Conservation (phyloP, 2,797 vertebrate genomes). For the Cetoscarus ocellatus region DNA sequence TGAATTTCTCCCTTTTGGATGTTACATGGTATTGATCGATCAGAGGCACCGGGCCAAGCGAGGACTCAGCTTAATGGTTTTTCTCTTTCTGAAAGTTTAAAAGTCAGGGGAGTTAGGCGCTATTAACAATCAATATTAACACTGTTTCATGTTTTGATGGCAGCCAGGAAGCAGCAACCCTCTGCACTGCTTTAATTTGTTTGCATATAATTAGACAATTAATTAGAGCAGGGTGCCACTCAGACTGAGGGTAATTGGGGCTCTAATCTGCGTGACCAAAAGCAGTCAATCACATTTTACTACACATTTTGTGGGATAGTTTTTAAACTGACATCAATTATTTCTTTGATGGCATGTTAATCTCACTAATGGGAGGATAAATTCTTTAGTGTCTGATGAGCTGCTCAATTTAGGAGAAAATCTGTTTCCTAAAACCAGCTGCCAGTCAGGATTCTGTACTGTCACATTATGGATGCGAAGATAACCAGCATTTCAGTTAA, state of each 20-base stretch:
- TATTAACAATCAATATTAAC: slow-evolving; percentile 64
- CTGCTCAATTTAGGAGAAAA: slow-evolving; percentile 37
- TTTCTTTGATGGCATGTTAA: slow-evolving; percentile 55
- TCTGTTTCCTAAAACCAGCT: slow-evolving; percentile 34
- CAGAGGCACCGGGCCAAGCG: slow-evolving; percentile 64
- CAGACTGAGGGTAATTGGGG: slow-evolving; percentile 63
- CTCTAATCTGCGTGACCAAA: slow-evolving; percentile 60
- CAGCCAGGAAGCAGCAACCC: slow-evolving; percentile 24
- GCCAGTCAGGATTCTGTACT: slow-evolving; percentile 35
- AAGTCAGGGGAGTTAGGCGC: slow-evolving; percentile 39
- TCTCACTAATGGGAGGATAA: slow-evolving; percentile 61
- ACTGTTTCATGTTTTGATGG: slow-evolving; percentile 43
- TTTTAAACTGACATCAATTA: slow-evolving; percentile 54
- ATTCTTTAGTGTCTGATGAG: slow-evolving; percentile 44
- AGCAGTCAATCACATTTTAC: slow-evolving; percentile 64
- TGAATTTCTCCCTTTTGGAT: slow-evolving; percentile 82
- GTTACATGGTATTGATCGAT: slow-evolving; percentile 85
- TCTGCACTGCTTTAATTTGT: slow-evolving; percentile 12
- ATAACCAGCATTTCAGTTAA: not conserved
- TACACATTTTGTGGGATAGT: slow-evolving; percentile 49
- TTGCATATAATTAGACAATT: slow-evolving; percentile 56
- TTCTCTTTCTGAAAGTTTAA: slow-evolving; percentile 30
- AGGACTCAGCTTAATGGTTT: slow-evolving; percentile 59
- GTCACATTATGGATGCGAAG: not conserved
- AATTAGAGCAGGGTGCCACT: slow-evolving; percentile 57